phyloP scores from a whole-genome alignment of 2,797 vertebrate genomes.

The Pagetopsis macropterus region DNA sequence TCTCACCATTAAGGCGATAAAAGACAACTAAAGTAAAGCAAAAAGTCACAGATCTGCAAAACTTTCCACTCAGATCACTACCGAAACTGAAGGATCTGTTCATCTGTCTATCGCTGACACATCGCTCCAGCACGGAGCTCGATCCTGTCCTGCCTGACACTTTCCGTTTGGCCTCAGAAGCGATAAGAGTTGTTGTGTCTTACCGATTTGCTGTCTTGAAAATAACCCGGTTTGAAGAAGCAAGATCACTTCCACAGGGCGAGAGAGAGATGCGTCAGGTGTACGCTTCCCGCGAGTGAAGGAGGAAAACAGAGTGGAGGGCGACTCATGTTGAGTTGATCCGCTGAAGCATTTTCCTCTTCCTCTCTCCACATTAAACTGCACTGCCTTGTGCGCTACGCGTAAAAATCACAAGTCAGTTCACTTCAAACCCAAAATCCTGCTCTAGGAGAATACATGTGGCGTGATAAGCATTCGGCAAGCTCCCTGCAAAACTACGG shows the following conservation, averaged over 20 bases:
- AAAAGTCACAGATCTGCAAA: conserved; percentile 3
- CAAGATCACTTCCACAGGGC: conserved; percentile 45
- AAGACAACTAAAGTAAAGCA: background rate
- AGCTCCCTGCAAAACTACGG: conserved; percentile 65
- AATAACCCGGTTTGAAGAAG: background rate
- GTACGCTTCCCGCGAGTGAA: conserved; percentile 67
- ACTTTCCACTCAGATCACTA: conserved; percentile 21
- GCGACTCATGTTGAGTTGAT: conserved; percentile 72
- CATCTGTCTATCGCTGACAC: conserved; percentile 2
- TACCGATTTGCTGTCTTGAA: conserved; percentile 38
- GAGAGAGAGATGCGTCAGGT: conserved; percentile 75
- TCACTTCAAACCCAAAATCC: conserved; percentile 1
- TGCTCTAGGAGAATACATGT: background rate
- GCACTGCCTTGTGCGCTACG: conserved; percentile 43
- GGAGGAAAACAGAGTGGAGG: conserved; percentile 66
- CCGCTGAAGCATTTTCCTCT: conserved; percentile 33
- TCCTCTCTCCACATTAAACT: conserved; percentile 47
- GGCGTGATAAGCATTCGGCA: conserved; percentile 1
- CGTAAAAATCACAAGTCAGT: conserved; percentile 21
- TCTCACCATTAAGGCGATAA: background rate
- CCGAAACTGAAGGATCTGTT: background rate
- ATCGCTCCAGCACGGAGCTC: conserved; percentile 25
- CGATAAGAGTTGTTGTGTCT: conserved; percentile 50
- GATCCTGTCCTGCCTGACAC: conserved; percentile 58
- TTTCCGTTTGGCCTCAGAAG: conserved; percentile 61